Percentiles rank a stretch among this genome's conserved stretches.
phyloP scores from a whole-genome alignment of 1,140 invertebrate genomes.

The Myzus persicae region DNA sequence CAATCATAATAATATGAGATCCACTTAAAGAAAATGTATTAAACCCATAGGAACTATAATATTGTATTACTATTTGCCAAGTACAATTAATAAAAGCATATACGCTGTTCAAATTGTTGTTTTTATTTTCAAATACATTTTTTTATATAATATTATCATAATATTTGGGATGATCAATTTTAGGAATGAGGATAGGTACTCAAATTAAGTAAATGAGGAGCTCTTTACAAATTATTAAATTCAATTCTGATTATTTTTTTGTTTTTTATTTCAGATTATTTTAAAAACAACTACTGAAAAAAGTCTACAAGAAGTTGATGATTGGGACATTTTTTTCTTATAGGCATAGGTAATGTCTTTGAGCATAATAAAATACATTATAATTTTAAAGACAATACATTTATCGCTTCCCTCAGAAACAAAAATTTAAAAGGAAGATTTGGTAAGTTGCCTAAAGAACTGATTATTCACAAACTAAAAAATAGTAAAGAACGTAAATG shows the following conservation, averaged over 20 bases:
- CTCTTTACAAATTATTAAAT: not conserved
- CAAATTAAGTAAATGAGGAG: not conserved
- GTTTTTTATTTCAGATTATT: too few species aligned
- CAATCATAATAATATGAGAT: not conserved
- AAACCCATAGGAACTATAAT: not conserved
- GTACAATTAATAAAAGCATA: not conserved
- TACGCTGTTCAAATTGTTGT: not conserved
- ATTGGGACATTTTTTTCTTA: not conserved
- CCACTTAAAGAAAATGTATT: not conserved
- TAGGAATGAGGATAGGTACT: not conserved
- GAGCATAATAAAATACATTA: too few species aligned
- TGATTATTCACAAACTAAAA: too few species aligned
- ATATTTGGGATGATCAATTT: not conserved
- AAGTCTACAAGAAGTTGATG: not conserved
- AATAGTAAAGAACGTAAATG: too few species aligned
- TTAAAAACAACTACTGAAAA: not conserved
- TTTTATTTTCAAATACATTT: not conserved
- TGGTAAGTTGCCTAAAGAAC: too few species aligned
- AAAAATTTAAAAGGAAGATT: too few species aligned
- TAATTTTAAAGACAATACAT: too few species aligned
- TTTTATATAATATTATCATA: not conserved
- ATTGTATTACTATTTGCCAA: not conserved
- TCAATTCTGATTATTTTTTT: not conserved
- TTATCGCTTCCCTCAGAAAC: too few species aligned
- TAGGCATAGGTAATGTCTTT: too few species aligned